phyloP scores from a whole-genome alignment of 2,888 invertebrate species.

The Macaria notata region DNA sequence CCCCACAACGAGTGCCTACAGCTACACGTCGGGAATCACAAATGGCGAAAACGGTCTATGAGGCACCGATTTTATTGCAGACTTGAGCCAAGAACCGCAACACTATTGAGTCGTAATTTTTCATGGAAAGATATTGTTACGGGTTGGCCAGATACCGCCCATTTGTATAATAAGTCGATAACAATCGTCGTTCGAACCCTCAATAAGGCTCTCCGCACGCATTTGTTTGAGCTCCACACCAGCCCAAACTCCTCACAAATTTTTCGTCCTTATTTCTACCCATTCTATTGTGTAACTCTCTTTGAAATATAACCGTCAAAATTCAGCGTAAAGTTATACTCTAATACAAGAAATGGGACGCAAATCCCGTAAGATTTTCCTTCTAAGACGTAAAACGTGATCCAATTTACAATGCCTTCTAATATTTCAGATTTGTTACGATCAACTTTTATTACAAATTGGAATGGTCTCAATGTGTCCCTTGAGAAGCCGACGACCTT shows the following conservation, averaged over 20 bases:
- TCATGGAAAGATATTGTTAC: slow-evolving; percentile 68
- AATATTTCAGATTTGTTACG: slow-evolving; percentile 72
- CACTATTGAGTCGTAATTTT: slow-evolving; percentile 62
- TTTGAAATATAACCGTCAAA: slow-evolving; percentile 33
- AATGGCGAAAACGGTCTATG: slow-evolving; percentile 51
- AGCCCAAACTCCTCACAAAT: slow-evolving; percentile 43
- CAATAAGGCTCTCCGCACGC: slow-evolving; percentile 52
- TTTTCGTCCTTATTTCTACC: slow-evolving; percentile 36
- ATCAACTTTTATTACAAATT: slow-evolving; percentile 71
- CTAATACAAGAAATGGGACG: slow-evolving; percentile 46
- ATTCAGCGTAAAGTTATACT: slow-evolving; percentile 32
- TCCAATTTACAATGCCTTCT: slow-evolving; percentile 67
- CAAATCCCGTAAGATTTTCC: slow-evolving; percentile 51
- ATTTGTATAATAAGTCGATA: slow-evolving; percentile 78
- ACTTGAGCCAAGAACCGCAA: slow-evolving; percentile 61
- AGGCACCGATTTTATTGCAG: slow-evolving; percentile 61
- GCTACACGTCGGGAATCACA: slow-evolving; percentile 48
- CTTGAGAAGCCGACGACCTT: slow-evolving; percentile 49
- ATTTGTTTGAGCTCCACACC: slow-evolving; percentile 52
- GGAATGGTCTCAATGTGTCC: slow-evolving; percentile 63
- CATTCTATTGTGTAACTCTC: slow-evolving; percentile 36
- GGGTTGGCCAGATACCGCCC: slow-evolving; percentile 63
- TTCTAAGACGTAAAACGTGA: slow-evolving; percentile 65
- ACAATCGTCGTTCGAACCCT: slow-evolving; percentile 60
- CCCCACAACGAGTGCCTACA: slow-evolving; percentile 37